Base-by-base conservation (phyloP, 2,797 vertebrate species). In the Salarias fasciatus region DNA sequence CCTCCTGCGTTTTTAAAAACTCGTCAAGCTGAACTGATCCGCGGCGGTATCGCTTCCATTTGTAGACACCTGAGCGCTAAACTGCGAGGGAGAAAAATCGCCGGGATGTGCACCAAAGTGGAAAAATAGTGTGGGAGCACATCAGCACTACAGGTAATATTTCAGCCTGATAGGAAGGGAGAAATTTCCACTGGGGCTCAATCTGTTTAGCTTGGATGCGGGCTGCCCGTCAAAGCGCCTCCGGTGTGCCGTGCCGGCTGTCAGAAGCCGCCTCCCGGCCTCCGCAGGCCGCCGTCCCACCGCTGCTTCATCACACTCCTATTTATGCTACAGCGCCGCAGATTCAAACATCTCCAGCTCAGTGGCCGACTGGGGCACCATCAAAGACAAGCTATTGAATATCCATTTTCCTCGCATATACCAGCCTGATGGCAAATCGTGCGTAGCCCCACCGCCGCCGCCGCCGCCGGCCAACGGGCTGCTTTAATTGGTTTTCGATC, bases 401-500 rank as follows among this genome's bases (percentile, higher is more conserved):
- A 62, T 69, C 69, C 13, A 66, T 78, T 83, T 80, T 68, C 60
- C 49, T 35, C 28, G 69, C 64, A 69, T 77, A 72, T 79, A 72
- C 64, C 38, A 41, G 54, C 67, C 67, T 30, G 36, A 56, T 2
- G 31, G 54, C 52, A 73, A 84, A 80, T 57, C 29, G 42, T 48
- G 59, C 42, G 2, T 37, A 36, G 41, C 53, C 51, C 65, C 43
- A 33, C n/a, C n/a, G n/a, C n/a, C n/a, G 2, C 18, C 18, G 24
- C 45, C 13, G 33, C 37, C 45, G 31, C 48, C 52, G 58, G 71
- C 70, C 69, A n/a, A n/a, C n/a, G 54, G 47, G 55, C 69, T 73
- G 69, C 58, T 70, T 81, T 87, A 90, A 90, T 86, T 85, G 80
- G 69, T 82, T 84, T 89, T 89, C 52, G 69, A 87, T 86, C 80